Evolutionary conservation across 2,797 vertebrate genomes (phyloP), one percentile per base, ranked within the genome.

Genomic region (Hydrocynus forskahlii): DNA sequence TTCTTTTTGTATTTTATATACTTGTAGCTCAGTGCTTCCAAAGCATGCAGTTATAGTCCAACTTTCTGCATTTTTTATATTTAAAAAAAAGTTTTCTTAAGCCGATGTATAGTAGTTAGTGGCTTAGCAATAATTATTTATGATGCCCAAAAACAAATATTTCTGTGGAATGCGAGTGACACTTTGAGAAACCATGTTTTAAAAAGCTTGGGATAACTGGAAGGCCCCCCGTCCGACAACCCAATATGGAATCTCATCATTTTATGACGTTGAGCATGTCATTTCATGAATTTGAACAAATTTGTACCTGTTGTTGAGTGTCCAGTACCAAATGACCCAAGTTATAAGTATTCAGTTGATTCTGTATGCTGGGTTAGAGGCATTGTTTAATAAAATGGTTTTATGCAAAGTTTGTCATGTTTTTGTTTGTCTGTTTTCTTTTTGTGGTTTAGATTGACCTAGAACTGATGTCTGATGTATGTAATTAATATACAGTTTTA

Each of bases 1-100:
- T 81, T 45, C 52, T 57, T 77, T 92, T 90, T 95, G 93, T 91
- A 86, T 94, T 96, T 95, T 95, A 89, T 94, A 93, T 86, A 76
- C 85, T 76, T 84, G 60, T 87, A 90, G 91, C 92, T 89, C 88
- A 87, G 91, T 93, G 93, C 95, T 94, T 95, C 92, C 90, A 90
- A 90, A 91, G 92, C 93, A 92, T 92, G 93, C 87, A 87, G 92
- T 89, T 89, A 81, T 89, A 87, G 88, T 88, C 86, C 74, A 80
- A 87, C 78, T 89, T 91, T 90, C 88, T 91, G 91, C 92, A 86
- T 92, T 95, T 95, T 82, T 95, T 94, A 93, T 92, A 90, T 38
- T 7, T 62, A 35, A 66, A 29, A 21, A 85, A 45, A 38, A 25
- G 76, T 84, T 91, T 90, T 93, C 88, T 90, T 88, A 92, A 93